Conservation (phyloP, 1,140 invertebrate genomes). For the Periplaneta americana region DNA sequence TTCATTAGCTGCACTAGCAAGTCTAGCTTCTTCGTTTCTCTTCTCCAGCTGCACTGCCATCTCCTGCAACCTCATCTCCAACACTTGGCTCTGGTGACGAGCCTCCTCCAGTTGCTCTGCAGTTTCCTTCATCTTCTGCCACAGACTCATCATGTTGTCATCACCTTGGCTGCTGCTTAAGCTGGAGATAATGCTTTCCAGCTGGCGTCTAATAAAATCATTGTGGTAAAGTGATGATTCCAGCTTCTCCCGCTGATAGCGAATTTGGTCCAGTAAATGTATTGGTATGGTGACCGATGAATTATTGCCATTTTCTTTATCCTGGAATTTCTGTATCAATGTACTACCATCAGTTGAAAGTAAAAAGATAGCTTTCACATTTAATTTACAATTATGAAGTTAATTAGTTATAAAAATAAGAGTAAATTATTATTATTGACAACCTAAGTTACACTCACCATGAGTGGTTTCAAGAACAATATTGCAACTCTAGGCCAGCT, state of each 20-base stretch:
- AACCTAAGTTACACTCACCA: too few species aligned
- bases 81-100: slow-evolving; percentile 18
- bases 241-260: slow-evolving; percentile 31
- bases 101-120: slow-evolving; percentile 23
- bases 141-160: neutral
- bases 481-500: too few species aligned
- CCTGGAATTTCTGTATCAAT: neutral
- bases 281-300: slow-evolving; percentile 17
- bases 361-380: too few species aligned
- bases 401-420: too few species aligned
- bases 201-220: slow-evolving; percentile 32
- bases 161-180: neutral
- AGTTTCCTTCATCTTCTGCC: slow-evolving; percentile 16
- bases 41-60: slow-evolving; percentile 2
- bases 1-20: slow-evolving; percentile 18
- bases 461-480: too few species aligned
- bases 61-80: slow-evolving; percentile 23
- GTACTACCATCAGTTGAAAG: too few species aligned
- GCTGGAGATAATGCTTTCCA: slow-evolving; percentile 26
- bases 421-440: too few species aligned
- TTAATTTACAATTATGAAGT: too few species aligned
- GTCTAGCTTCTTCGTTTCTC: slow-evolving; percentile 20
- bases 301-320: neutral
- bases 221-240: slow-evolving; percentile 35
- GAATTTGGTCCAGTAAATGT: slow-evolving; percentile 36